These are phyloP conservation scores for Sciaenops ocellatus DNA, from an alignment of 2,797 vertebrate species.

Conservation along the genomic window DNA sequence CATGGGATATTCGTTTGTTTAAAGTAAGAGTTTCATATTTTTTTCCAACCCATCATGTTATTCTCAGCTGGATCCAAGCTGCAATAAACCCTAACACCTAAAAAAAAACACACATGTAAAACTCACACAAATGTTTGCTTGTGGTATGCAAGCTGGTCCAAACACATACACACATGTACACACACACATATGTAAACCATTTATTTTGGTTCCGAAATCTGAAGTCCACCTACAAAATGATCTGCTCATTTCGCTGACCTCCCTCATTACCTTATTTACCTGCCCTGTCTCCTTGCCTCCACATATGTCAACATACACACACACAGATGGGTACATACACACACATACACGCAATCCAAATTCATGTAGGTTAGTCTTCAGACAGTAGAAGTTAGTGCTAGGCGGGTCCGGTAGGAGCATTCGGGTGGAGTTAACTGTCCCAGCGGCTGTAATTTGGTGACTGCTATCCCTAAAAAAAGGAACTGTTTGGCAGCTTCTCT, in stretches of 20 bases:
- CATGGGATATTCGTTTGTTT: constrained; percentile 16
- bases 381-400: constrained; percentile 65
- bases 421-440: constrained; percentile 84
- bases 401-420: constrained; percentile 78
- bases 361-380: constrained; percentile 39
- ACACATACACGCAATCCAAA: constrained; percentile 29
- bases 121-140: constrained; percentile 40
- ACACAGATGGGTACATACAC: constrained; percentile 26
- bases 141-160: constrained; percentile 9
- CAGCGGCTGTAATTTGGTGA: constrained; percentile 87
- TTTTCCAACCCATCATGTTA: neutral
- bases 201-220: constrained; percentile 23
- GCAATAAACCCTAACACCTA: constrained; percentile 42
- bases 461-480: constrained; percentile 86
- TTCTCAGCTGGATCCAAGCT: constrained; percentile 29
- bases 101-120: constrained; percentile 26
- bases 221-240: constrained; percentile 11
- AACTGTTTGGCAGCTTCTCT: constrained; percentile 81
- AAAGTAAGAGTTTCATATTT: neutral
- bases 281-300: constrained; percentile 35
- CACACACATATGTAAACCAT: constrained; percentile 18
- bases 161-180: constrained; percentile 8
- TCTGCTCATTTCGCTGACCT: constrained; percentile 34
- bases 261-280: constrained; percentile 23
- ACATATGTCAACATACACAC: constrained; percentile 17